Evolutionary conservation across 1,140 invertebrate species (phyloP).

Genomic region (Ephestia elutella): DNA sequence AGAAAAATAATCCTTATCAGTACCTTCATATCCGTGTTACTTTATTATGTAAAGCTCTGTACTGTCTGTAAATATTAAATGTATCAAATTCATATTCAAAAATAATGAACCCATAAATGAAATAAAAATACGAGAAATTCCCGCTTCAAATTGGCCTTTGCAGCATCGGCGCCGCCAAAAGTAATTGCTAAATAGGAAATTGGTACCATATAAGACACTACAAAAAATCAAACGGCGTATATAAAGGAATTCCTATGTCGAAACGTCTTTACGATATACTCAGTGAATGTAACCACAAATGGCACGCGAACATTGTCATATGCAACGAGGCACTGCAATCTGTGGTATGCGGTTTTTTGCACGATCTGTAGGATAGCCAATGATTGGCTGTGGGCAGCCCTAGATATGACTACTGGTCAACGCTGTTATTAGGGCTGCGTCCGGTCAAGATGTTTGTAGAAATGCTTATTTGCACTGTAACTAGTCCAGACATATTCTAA

Average conservation of each 20-base stretch:
- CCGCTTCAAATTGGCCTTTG: no score
- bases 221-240: not conserved
- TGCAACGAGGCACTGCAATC: constrained; percentile 18
- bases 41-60: no score
- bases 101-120: no score
- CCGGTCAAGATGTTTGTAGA: not conserved
- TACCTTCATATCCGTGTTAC: no score
- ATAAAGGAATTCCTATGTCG: not conserved
- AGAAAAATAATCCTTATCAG: no score
- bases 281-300: constrained; percentile 45
- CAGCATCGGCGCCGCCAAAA: no score
- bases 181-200: no score
- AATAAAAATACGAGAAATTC: no score
- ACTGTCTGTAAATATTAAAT: no score
- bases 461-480: not conserved
- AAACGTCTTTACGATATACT: not conserved
- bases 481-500: not conserved
- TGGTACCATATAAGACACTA: not conserved
- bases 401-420: not conserved
- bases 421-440: constrained; percentile 1
- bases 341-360: constrained; percentile 45
- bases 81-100: no score
- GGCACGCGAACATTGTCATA: constrained; percentile 46
- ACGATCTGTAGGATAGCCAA: constrained; percentile 38
- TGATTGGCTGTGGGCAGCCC: constrained; percentile 30